Evolutionary conservation across 2,113 vertebrate species (phyloP).

Genomic region (Puma concolor): DNA sequence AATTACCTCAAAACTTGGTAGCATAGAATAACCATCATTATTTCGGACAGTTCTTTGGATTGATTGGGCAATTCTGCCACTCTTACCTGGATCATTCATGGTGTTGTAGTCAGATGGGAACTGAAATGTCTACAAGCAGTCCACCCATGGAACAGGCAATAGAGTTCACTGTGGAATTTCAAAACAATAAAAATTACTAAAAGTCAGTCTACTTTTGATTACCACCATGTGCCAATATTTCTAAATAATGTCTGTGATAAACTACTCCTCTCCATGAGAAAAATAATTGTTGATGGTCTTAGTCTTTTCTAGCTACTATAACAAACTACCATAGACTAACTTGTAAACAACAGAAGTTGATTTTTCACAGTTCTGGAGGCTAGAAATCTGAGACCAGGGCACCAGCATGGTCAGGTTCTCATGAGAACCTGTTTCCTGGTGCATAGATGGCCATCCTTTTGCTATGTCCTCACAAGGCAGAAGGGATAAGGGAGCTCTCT

Average conservation of each 20-base stretch:
- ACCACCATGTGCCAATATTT: not conserved
- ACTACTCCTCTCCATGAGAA: not conserved
- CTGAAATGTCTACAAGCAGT: not conserved
- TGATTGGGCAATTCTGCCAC: not conserved
- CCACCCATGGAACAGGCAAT: too few species aligned
- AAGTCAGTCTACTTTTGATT: conserved; percentile 4
- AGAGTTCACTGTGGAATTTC: not conserved
- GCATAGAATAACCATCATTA: not conserved
- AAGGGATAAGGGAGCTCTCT: not conserved
- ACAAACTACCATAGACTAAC: not conserved
- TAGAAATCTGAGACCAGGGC: not conserved
- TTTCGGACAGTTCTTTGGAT: not conserved
- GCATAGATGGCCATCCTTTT: not conserved
- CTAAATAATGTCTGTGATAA: not conserved
- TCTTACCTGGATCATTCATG: not conserved
- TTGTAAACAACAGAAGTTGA: not conserved
- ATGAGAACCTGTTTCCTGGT: not conserved
- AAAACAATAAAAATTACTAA: conserved; percentile 35
- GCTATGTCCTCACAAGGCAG: not conserved
- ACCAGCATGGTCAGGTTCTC: not conserved
- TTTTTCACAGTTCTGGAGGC: not conserved
- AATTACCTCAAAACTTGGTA: not conserved
- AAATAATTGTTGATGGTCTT: not conserved
- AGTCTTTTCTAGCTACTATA: not conserved
- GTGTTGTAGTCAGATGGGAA: not conserved